Evolutionary conservation across 2,888 invertebrate genomes (phyloP).

Genomic region (Xestia xanthographa): DNA sequence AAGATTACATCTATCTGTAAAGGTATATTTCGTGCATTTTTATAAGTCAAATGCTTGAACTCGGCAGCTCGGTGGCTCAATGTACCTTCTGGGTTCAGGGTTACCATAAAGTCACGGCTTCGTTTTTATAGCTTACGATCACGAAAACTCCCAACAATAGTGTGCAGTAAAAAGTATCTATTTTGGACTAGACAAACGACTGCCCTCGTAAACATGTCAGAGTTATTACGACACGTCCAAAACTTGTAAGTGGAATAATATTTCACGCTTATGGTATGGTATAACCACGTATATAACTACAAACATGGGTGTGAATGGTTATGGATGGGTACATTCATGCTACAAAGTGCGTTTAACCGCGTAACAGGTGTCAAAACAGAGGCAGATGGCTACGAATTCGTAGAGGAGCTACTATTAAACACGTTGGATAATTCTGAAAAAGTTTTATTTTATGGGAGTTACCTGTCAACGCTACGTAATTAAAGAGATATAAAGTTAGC

Average conservation of each 20-base stretch:
- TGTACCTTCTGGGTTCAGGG: conserved; percentile 52
- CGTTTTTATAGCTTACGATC: conserved; percentile 68
- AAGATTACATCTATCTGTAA: conserved; percentile 42
- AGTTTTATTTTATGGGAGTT: conserved; percentile 25
- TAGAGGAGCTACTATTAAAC: conserved; percentile 33
- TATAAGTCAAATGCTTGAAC: conserved; percentile 37
- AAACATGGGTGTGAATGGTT: conserved; percentile 23
- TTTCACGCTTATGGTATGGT: conserved; percentile 34
- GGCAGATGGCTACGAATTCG: conserved; percentile 64
- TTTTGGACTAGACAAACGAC: conserved; percentile 52
- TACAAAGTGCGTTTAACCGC: conserved; percentile 65
- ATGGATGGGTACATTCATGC: conserved; percentile 28
- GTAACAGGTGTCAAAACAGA: conserved; percentile 79
- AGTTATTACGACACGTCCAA: conserved; percentile 54
- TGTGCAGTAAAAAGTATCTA: conserved; percentile 58
- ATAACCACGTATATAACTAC: conserved; percentile 9
- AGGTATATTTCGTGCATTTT: conserved; percentile 49
- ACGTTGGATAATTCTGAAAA: conserved; percentile 21
- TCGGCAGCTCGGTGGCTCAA: conserved; percentile 3
- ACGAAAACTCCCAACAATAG: conserved; percentile 63
- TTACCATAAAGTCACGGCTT: conserved; percentile 59
- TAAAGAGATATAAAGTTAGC: conserved; percentile 31
- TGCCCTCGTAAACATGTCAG: conserved; percentile 56
- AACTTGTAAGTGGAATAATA: conserved; percentile 49
- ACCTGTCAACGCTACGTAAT: conserved; percentile 22